These are phyloP conservation scores for Mustela nigripes DNA, from an alignment of 2,113 vertebrate genomes.

Conservation along the genomic window DNA sequence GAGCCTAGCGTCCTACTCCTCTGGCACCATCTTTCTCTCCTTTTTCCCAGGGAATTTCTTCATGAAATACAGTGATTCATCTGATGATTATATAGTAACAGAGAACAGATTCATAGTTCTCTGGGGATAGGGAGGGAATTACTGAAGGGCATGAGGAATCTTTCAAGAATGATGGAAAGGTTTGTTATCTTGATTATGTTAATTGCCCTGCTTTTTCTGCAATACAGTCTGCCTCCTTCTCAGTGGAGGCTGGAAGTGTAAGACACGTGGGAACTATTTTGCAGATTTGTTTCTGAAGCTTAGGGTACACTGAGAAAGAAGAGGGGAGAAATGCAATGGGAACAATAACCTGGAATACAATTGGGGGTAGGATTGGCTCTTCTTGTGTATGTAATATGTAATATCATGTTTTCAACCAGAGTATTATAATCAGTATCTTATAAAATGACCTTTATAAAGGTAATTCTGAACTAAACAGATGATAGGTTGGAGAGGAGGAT, in stretches of 20 bases:
- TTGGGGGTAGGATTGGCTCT: background rate
- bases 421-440: background rate
- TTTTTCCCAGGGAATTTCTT: background rate
- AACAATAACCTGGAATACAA: background rate
- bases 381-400: no score
- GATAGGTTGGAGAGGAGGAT: background rate
- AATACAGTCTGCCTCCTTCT: background rate
- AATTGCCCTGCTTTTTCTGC: background rate
- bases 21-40: background rate
- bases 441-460: background rate
- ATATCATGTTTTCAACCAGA: background rate
- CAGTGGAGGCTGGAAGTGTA: background rate
- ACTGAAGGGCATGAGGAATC: background rate
- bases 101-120: background rate
- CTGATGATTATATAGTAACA: background rate
- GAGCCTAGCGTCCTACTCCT: background rate
- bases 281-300: background rate
- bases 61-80: background rate
- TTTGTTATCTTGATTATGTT: background rate
- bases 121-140: background rate
- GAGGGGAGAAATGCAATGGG: background rate
- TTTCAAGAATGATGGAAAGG: background rate
- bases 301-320: background rate
- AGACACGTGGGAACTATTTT: background rate
- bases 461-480: background rate